Evolutionary conservation across 2,888 invertebrate species (phyloP).

Genomic region (Allacma fusca): DNA sequence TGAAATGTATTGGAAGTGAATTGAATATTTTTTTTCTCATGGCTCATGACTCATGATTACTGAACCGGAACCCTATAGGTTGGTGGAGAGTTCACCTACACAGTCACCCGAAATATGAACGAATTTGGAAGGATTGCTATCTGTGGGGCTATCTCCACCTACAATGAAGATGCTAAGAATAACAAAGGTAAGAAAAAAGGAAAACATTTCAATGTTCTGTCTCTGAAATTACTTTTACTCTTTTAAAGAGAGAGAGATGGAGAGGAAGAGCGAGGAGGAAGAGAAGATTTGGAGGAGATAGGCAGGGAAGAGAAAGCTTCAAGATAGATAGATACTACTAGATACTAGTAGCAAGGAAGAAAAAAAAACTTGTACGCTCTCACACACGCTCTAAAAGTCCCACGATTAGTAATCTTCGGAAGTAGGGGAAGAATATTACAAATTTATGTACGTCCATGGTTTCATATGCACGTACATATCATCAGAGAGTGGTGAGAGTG

Average conservation of each 20-base stretch:
- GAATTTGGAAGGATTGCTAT: conserved; percentile 71
- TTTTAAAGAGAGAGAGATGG: neutral
- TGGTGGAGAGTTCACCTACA: conserved; percentile 72
- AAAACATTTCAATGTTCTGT: neutral
- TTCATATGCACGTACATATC: neutral
- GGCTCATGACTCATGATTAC: neutral
- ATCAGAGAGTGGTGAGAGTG: too few relatives aligned
- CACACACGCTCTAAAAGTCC: conserved; percentile 12
- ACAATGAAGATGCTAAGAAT: conserved; percentile 43
- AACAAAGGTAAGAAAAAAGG: conserved; percentile 35
- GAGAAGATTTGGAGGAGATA: neutral
- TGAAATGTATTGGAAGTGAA: too few relatives aligned
- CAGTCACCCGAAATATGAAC: conserved; percentile 72
- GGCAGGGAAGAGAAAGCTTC: neutral
- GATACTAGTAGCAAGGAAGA: neutral
- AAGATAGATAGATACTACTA: neutral
- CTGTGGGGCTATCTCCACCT: conserved; percentile 64
- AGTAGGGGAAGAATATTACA: neutral
- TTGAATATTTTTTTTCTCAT: neutral
- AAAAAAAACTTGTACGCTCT: conserved; percentile 3
- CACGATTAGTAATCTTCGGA: conserved; percentile 9
- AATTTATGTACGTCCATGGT: conserved; percentile 8
- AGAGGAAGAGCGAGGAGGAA: neutral
- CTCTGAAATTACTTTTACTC: conserved; percentile 12
- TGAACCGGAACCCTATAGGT: conserved; percentile 67